phyloP scores from a whole-genome alignment of 2,797 vertebrate genomes.

The Pterois miles region DNA sequence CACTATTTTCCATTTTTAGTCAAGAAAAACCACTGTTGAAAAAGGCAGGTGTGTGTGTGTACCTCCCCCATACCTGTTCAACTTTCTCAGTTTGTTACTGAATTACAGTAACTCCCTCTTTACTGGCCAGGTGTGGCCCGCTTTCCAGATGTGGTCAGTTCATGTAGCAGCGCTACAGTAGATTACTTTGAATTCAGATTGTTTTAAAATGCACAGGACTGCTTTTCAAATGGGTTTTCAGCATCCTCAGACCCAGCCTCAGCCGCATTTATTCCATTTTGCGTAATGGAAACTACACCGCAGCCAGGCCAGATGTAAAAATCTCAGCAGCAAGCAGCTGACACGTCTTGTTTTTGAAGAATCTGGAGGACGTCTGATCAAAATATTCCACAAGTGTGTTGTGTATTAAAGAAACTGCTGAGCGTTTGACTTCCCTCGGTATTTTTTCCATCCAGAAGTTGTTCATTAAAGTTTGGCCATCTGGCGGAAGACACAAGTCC shows the following conservation, averaged over 20 bases:
- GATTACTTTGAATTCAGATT: not conserved
- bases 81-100: not conserved
- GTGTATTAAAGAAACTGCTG: conserved; percentile 26
- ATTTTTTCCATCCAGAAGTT: not conserved
- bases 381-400: conserved; percentile 13
- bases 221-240: not conserved
- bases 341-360: conserved; percentile 3
- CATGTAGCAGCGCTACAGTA: not conserved
- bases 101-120: not conserved
- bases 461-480: conserved; percentile 10
- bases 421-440: not conserved
- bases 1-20: not conserved
- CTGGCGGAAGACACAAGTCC: not conserved
- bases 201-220: not conserved
- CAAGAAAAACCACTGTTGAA: not conserved
- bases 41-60: conserved; percentile 8
- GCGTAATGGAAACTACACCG: conserved; percentile 43
- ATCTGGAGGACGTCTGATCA: not conserved
- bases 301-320: conserved; percentile 2
- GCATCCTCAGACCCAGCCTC: not conserved
- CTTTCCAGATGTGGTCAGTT: conserved; percentile 14
- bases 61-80: not conserved
- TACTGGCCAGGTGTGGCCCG: not conserved
- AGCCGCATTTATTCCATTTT: conserved; percentile 7
- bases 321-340: not conserved